phyloP scores from a whole-genome alignment of 2,888 invertebrate species.

The Melanotus villosus region DNA sequence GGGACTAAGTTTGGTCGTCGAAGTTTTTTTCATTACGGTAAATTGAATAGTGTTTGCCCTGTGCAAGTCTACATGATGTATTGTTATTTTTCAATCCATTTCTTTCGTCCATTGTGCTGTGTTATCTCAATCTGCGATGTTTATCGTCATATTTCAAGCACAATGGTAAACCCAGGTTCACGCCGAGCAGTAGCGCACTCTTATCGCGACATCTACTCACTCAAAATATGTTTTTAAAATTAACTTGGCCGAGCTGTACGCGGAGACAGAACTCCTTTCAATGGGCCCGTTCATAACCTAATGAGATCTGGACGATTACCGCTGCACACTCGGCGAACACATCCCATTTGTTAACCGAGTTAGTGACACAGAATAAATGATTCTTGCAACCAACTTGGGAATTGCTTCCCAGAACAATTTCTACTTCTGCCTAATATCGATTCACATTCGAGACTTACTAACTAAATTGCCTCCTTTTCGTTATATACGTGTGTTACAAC shows the following conservation, averaged over 20 bases:
- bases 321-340: conserved; percentile 59
- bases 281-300: conserved; percentile 66
- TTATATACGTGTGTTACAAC: too few relatives aligned
- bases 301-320: conserved; percentile 66
- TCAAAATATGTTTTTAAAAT: conserved; percentile 67
- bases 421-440: conserved; percentile 31
- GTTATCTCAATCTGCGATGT: conserved; percentile 65
- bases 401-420: conserved; percentile 51
- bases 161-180: conserved; percentile 64
- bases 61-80: conserved; percentile 53
- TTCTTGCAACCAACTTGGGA: conserved; percentile 48
- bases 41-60: conserved; percentile 61
- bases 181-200: conserved; percentile 61
- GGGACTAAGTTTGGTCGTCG: conserved; percentile 34
- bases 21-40: conserved; percentile 57
- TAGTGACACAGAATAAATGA: conserved; percentile 63
- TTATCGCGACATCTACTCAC: conserved; percentile 62
- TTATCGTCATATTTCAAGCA: conserved; percentile 67
- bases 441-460: conserved; percentile 1
- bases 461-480: background rate
- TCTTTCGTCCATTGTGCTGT: conserved; percentile 59
- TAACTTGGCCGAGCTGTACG: conserved; percentile 58
- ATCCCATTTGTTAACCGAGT: conserved; percentile 64
- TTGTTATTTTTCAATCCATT: conserved; percentile 58
- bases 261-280: conserved; percentile 58